phyloP scores from a whole-genome alignment of 2,888 invertebrate genomes.

The Ormyrus thymus region DNA sequence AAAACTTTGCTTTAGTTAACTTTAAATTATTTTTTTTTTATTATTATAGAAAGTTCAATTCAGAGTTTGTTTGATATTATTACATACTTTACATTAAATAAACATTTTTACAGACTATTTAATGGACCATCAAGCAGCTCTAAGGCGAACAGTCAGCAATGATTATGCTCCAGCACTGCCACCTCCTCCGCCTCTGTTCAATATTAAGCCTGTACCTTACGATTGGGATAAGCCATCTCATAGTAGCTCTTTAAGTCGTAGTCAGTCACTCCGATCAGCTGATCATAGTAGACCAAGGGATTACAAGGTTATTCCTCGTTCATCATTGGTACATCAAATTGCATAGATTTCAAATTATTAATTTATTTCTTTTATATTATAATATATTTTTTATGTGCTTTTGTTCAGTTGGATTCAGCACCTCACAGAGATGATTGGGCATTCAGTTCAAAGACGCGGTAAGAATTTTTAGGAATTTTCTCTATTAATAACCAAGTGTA shows the following conservation, averaged over 20 bases:
- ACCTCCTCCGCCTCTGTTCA: conserved; percentile 72
- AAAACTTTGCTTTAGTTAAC: neutral
- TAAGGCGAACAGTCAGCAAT: conserved; percentile 72
- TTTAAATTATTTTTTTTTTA: conserved; percentile 3
- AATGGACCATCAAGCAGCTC: conserved; percentile 62
- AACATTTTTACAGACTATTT: conserved; percentile 63
- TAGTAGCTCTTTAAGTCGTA: conserved; percentile 54
- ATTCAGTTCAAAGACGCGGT: conserved; percentile 69
- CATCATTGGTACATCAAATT: conserved; percentile 61
- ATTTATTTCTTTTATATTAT: no score
- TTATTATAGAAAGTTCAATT: neutral
- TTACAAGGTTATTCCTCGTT: conserved; percentile 67
- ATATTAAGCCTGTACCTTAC: conserved; percentile 67
- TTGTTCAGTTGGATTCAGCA: conserved; percentile 59
- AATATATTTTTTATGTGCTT: neutral
- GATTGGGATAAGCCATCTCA: conserved; percentile 70
- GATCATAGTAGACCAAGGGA: conserved; percentile 64
- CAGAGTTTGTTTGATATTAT: no score
- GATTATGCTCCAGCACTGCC: conserved; percentile 72
- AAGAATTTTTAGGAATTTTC: conserved; percentile 36
- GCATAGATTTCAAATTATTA: neutral
- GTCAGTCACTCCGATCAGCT: conserved; percentile 32
- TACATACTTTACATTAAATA: no score
- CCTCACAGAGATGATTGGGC: conserved; percentile 69
- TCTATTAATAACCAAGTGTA: neutral